Percentiles rank a stretch among this genome's conserved stretches.
Conservation (phyloP, 2,797 vertebrate genomes). For the Aviceda leuphotes region DNA sequence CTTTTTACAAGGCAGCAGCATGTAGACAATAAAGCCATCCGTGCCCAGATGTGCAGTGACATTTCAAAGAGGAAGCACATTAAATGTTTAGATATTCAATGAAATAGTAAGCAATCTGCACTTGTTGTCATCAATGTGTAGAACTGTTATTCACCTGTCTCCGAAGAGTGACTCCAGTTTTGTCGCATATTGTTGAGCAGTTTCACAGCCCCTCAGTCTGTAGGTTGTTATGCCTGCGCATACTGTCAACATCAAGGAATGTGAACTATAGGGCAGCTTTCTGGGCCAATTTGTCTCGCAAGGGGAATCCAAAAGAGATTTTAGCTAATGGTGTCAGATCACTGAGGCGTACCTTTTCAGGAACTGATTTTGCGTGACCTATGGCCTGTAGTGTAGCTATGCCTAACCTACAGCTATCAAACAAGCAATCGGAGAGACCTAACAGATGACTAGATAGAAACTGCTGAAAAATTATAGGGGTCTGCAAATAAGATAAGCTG, state of each 20-base stretch:
- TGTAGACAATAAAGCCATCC: background rate
- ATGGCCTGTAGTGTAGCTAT: background rate
- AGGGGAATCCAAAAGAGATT: background rate
- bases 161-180: background rate
- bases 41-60: background rate
- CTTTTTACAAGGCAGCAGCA: background rate
- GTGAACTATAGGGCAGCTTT: background rate
- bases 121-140: background rate
- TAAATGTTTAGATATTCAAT: background rate
- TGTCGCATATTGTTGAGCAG: background rate
- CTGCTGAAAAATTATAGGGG: background rate
- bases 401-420: background rate
- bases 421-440: background rate
- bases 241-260: background rate
- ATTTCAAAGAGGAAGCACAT: background rate
- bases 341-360: background rate
- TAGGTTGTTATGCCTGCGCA: background rate
- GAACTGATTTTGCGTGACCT: background rate
- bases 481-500: background rate
- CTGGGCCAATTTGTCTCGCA: background rate
- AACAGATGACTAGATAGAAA: background rate
- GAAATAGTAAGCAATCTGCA: background rate
- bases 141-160: background rate
- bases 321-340: background rate
- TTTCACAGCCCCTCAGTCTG: background rate